phyloP scores from a whole-genome alignment of 1,140 invertebrate genomes.

The Zaprionus taronus region DNA sequence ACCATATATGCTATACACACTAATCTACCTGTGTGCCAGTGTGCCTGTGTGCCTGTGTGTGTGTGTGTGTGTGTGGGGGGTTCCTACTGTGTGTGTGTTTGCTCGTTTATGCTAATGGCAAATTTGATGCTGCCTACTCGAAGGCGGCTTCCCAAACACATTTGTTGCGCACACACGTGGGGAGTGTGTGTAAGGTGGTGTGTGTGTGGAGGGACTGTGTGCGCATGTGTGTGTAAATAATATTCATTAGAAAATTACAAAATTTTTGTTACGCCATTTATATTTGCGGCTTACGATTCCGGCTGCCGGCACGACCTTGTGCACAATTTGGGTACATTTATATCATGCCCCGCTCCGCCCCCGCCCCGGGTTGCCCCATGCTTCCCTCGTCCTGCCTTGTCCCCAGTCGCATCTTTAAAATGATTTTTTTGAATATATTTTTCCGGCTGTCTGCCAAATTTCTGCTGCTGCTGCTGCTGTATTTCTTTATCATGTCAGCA shows the following conservation, averaged over 20 bases:
- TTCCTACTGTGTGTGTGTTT: constrained; percentile 12
- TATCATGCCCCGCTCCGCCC: neutral
- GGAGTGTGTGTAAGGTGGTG: too few relatives aligned
- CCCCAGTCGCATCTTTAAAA: constrained; percentile 36
- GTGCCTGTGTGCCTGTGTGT: neutral
- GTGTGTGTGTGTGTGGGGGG: neutral
- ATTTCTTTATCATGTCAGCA: constrained; percentile 31
- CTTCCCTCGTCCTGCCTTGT: neutral
- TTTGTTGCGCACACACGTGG: constrained; percentile 23
- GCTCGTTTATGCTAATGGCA: constrained; percentile 35
- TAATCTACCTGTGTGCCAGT: constrained; percentile 34
- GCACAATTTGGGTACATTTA: constrained; percentile 44
- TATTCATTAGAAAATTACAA: constrained; percentile 78
- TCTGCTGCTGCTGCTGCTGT: neutral
- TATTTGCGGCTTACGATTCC: constrained; percentile 42
- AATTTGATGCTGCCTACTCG: constrained; percentile 34
- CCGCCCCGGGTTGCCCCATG: neutral
- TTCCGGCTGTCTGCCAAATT: constrained; percentile 3
- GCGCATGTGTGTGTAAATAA: constrained; percentile 68
- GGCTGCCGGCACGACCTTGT: constrained; percentile 24
- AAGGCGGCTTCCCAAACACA: constrained; percentile 27
- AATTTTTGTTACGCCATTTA: constrained; percentile 54
- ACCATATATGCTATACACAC: constrained; percentile 50
- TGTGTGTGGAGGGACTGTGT: neutral
- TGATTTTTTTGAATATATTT: constrained; percentile 40